Conservation (phyloP, 2,113 vertebrate species). For the Aldabrachelys gigantea region DNA sequence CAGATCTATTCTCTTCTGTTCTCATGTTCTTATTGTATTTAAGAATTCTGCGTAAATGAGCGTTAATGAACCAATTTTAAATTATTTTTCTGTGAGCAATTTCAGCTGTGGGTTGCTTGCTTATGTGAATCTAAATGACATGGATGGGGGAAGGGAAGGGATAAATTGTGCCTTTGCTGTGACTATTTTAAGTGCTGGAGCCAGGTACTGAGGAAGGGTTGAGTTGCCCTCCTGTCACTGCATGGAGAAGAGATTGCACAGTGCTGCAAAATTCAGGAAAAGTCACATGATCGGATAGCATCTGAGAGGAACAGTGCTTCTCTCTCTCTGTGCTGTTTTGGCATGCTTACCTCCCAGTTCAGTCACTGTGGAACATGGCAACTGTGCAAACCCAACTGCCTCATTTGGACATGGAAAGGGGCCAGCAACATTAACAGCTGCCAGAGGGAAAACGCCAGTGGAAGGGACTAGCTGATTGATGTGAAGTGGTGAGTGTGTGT, state of each 20-base stretch:
- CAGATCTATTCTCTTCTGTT: slow-evolving; percentile 50
- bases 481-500: rapidly evolving
- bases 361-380: not conserved
- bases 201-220: slow-evolving; percentile 22
- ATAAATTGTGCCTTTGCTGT: slow-evolving; percentile 22
- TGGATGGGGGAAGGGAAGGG: not conserved
- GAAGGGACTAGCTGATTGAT: not conserved
- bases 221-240: not conserved
- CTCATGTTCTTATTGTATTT: slow-evolving; percentile 66
- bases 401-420: not conserved
- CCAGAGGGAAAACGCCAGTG: not conserved
- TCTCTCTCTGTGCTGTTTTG: not conserved
- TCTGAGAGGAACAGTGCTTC: too few relatives aligned
- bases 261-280: not conserved
- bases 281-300: rapidly evolving
- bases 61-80: slow-evolving; percentile 75
- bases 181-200: slow-evolving; percentile 15
- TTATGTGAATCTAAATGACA: slow-evolving; percentile 68
- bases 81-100: slow-evolving; percentile 73
- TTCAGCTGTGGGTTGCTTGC: slow-evolving; percentile 66
- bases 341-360: not conserved
- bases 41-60: slow-evolving; percentile 67
- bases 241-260: not conserved
- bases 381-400: not conserved
- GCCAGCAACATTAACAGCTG: not conserved